Evolutionary conservation across 1,140 invertebrate genomes (phyloP).

Genomic region (Brachionus asplanchnoidis): DNA sequence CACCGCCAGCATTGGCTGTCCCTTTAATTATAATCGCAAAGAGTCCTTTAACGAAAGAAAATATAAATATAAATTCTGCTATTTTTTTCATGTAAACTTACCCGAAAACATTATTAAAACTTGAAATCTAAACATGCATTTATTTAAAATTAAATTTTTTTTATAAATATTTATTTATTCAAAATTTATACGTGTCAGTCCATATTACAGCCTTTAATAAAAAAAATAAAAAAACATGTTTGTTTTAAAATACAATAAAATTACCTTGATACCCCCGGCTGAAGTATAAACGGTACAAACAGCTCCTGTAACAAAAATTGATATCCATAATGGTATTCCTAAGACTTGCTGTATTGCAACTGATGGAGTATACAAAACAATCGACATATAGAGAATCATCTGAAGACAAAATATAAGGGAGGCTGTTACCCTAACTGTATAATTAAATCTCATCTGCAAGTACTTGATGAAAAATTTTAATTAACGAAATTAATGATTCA

Average conservation of each 20-base stretch:
- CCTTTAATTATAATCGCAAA: constrained; percentile 62
- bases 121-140: constrained; percentile 65
- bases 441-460: constrained; percentile 22
- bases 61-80: background rate
- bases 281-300: constrained; percentile 37
- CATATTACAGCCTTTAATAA: constrained; percentile 36
- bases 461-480: background rate
- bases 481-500: background rate
- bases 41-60: constrained; percentile 53
- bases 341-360: constrained; percentile 74
- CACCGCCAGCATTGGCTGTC: background rate
- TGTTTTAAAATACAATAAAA: background rate
- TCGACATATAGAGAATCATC: constrained; percentile 74
- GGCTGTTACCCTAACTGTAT: background rate
- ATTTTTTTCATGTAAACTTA: background rate
- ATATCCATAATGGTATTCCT: constrained; percentile 37
- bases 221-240: background rate
- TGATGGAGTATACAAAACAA: constrained; percentile 86
- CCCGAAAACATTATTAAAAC: constrained; percentile 77
- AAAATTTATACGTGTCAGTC: constrained; percentile 63
- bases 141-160: no score
- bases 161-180: background rate
- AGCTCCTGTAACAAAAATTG: constrained; percentile 7
- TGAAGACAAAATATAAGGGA: constrained; percentile 30
- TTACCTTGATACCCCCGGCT: background rate